Conservation (phyloP, 2,113 vertebrate species). For the Tachycineta bicolor region DNA sequence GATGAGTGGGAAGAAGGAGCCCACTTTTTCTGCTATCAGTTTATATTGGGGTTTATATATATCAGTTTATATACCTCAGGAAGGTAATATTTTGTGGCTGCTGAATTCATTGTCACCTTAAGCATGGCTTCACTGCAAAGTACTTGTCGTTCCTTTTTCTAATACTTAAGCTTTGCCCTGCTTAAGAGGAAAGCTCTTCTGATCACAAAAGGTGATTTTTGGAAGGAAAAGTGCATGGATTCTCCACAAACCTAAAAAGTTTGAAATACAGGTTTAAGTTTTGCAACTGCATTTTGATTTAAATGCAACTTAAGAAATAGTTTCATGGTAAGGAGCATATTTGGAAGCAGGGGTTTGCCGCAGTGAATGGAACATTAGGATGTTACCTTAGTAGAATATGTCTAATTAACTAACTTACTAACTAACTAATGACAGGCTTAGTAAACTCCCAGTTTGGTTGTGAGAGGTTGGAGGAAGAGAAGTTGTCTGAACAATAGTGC, state of each 20-base stretch:
- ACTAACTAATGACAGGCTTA: background rate
- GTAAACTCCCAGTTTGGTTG: background rate
- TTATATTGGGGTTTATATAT: background rate
- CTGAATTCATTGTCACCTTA: slow-evolving; percentile 28
- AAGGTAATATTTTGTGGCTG: background rate
- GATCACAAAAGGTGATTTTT: background rate
- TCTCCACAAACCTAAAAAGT: background rate
- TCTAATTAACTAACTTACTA: background rate
- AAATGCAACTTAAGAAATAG: background rate
- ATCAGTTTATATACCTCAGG: background rate
- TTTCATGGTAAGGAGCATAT: background rate
- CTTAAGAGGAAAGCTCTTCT: background rate
- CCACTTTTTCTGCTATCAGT: slow-evolving; percentile 2
- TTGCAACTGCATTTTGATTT: background rate
- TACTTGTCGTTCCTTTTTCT: background rate
- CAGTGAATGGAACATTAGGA: background rate
- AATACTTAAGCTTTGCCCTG: background rate
- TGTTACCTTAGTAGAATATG: background rate
- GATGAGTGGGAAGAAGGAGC: background rate
- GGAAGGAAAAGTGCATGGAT: background rate
- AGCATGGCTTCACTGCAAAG: background rate
- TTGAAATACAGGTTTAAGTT: background rate
- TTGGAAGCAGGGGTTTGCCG: background rate
- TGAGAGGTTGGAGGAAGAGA: background rate
- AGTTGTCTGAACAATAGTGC: background rate